These are phyloP conservation scores for Lordiphosa clarofinis DNA, from an alignment of 1,140 invertebrate genomes.

Conservation along the genomic window DNA sequence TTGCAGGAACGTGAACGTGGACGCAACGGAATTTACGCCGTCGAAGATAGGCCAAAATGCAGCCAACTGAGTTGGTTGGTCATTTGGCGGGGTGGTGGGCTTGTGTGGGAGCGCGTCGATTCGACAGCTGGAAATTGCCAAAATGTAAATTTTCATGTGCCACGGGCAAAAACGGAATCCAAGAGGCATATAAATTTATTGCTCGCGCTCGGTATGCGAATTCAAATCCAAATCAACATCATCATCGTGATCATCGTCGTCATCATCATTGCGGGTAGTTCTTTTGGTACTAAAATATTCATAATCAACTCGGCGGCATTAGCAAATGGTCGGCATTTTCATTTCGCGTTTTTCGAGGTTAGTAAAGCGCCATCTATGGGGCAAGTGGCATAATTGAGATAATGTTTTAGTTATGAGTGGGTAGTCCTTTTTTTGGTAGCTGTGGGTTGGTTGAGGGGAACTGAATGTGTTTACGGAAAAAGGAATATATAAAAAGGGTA, in stretches of 20 bases:
- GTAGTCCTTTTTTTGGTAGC: neutral
- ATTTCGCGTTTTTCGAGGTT: conserved; percentile 35
- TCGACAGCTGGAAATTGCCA: conserved; percentile 74
- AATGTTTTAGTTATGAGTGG: conserved; percentile 51
- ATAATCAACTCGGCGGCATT: conserved; percentile 70
- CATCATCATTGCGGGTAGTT: conserved; percentile 13
- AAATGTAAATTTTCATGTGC: conserved; percentile 77
- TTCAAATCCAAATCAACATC: conserved; percentile 21
- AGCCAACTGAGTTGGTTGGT: conserved; percentile 24
- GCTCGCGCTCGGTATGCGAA: conserved; percentile 25
- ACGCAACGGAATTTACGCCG: conserved; percentile 63
- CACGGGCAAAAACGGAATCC: conserved; percentile 9
- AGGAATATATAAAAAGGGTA: conserved; percentile 1
- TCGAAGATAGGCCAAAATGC: conserved; percentile 57
- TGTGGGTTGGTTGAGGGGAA: neutral
- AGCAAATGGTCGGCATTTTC: conserved; percentile 41
- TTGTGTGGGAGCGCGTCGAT: neutral
- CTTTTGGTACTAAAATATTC: conserved; percentile 59
- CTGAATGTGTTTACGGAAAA: neutral
- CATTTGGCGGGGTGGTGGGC: too few species aligned
- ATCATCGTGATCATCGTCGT: conserved; percentile 24
- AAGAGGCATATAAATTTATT: conserved; percentile 64
- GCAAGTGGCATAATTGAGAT: conserved; percentile 42
- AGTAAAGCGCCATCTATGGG: conserved; percentile 44
- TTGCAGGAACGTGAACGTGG: conserved; percentile 44